Evolutionary conservation across 2,113 vertebrate species (phyloP).

Genomic region (Anser cygnoides): DNA sequence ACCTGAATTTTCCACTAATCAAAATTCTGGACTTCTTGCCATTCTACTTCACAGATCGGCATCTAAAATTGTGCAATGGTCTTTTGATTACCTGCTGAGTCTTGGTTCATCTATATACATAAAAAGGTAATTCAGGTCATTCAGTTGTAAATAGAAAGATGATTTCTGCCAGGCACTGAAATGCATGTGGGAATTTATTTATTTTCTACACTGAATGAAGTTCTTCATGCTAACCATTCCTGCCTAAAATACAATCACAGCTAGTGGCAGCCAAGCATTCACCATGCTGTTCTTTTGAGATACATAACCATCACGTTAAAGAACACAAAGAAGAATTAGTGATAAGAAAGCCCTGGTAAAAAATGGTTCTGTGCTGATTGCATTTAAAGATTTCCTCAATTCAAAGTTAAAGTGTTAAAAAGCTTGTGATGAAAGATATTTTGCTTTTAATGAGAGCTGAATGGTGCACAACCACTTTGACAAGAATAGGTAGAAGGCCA

Average conservation of each 20-base stretch:
- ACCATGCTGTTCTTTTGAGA: not conserved
- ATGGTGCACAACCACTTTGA: not conserved
- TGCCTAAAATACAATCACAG: not conserved
- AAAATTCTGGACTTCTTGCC: not conserved
- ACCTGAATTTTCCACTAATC: not conserved
- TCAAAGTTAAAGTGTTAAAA: not conserved
- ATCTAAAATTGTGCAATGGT: not conserved
- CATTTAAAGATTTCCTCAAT: not conserved
- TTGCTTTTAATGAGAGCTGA: not conserved
- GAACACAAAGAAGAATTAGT: not conserved
- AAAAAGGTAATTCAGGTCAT: conserved; percentile 4
- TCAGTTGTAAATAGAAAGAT: conserved; percentile 6
- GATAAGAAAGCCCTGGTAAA: not conserved
- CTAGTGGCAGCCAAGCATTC: not conserved
- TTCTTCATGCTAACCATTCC: not conserved
- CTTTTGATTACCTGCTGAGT: not conserved
- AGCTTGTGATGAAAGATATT: not conserved
- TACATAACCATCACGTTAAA: not conserved
- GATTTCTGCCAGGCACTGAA: conserved; percentile 8
- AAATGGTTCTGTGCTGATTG: not conserved
- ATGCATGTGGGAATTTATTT: conserved; percentile 40
- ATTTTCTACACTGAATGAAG: not conserved
- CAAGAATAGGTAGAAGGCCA: not conserved
- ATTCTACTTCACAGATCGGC: not conserved
- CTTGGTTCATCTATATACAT: not conserved